Percentiles rank a stretch among this genome's conserved stretches.
These are phyloP conservation scores for Zygothrica quintamaculata DNA, from an alignment of 2,888 invertebrate species.

Conservation along the genomic window DNA sequence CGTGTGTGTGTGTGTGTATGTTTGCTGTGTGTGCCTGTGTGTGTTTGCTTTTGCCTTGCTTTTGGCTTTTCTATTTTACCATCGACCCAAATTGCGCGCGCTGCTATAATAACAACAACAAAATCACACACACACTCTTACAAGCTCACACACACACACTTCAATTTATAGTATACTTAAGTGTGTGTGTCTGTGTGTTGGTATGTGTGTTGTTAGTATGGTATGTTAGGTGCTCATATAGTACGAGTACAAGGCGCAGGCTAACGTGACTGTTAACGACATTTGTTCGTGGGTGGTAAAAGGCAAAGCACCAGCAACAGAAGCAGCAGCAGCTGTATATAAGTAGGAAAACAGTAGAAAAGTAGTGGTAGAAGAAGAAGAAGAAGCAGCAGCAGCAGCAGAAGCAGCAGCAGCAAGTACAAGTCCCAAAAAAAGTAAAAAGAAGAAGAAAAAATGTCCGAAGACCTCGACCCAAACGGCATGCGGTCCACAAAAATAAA, in stretches of 20 bases:
- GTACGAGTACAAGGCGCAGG: conserved; percentile 45
- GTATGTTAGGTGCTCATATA: conserved; percentile 28
- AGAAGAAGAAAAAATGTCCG: conserved; percentile 17
- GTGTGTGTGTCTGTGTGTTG: conserved; percentile 33
- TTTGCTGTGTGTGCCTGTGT: conserved; percentile 28
- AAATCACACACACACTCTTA: conserved; percentile 34
- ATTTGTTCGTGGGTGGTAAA: conserved; percentile 65
- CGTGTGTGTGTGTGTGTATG: conserved; percentile 14
- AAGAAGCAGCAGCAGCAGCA: conserved; percentile 40
- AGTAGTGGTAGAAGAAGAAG: conserved; percentile 35
- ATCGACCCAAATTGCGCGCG: conserved; percentile 79
- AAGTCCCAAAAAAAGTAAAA: conserved; percentile 7
- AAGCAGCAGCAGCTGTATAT: conserved; percentile 28
- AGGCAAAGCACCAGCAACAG: conserved; percentile 40
- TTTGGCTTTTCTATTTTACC: conserved; percentile 81
- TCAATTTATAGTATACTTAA: conserved; percentile 32
- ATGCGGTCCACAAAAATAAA: conserved; percentile 66
- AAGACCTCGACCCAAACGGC: conserved; percentile 79
- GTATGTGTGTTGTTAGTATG: conserved; percentile 21
- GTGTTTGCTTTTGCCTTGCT: conserved; percentile 59
- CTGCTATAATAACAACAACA: conserved; percentile 59
- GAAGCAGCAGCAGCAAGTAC: conserved; percentile 40
- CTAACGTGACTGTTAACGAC: conserved; percentile 80
- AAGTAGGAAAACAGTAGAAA: conserved; percentile 41
- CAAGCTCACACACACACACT: conserved; percentile 35